A percentile compares a stretch with the other conserved stretches of the same genome.
Conservation (phyloP, 2,888 invertebrate genomes). For the Torymus texanus region DNA sequence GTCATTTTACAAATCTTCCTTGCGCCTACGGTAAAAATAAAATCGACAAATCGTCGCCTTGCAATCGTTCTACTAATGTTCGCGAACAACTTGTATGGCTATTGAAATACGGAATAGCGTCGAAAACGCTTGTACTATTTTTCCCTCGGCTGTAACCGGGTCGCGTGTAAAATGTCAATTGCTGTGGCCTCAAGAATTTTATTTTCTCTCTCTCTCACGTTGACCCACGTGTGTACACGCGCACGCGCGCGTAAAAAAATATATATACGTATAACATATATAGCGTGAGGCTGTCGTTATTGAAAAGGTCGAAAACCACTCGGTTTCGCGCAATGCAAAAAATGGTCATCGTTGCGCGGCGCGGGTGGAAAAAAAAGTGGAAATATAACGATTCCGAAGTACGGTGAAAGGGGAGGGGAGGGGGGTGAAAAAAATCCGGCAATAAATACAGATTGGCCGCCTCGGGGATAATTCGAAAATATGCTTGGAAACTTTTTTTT, state of each 20-base stretch:
- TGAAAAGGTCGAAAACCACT: neutral
- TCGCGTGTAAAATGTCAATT: too few species aligned
- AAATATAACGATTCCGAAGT: conserved; percentile 13
- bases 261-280: neutral
- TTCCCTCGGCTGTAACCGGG: too few species aligned
- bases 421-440: neutral
- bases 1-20: too few species aligned
- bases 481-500: conserved; percentile 22
- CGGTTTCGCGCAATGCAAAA: neutral
- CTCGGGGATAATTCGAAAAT: conserved; percentile 45
- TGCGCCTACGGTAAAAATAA: too few species aligned
- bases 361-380: conserved; percentile 6
- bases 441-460: conserved; percentile 40
- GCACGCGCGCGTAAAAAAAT: neutral
- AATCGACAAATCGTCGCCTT: too few species aligned
- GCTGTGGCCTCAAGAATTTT: too few species aligned
- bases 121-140: too few species aligned
- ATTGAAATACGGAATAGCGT: too few species aligned
- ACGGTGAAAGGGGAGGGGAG: conserved; percentile 12
- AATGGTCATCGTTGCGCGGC: neutral
- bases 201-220: too few species aligned
- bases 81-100: too few species aligned
- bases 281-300: conserved; percentile 1
- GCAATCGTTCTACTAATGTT: too few species aligned
- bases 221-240: too few species aligned